These are phyloP conservation scores for Sialia sialis DNA, from an alignment of 2,113 vertebrate species.

Conservation along the genomic window DNA sequence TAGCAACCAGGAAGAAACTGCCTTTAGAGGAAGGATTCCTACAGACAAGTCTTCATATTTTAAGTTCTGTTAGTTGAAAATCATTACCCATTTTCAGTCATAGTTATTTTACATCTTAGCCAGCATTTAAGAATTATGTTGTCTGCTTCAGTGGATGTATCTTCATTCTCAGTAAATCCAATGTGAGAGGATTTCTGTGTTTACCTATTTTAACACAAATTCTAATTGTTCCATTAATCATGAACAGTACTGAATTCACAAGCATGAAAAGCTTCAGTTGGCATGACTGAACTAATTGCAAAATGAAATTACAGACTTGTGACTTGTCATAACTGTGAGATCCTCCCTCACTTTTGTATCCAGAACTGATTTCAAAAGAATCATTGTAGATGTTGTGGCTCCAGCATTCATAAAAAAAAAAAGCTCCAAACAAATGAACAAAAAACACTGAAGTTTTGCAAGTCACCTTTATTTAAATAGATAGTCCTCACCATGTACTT, in stretches of 20 bases:
- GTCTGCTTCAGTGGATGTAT: not conserved
- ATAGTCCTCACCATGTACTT: not conserved
- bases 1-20: not conserved
- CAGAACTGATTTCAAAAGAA: not conserved
- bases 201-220: not conserved
- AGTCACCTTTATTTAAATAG: not conserved
- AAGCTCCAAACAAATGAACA: not conserved
- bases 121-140: not conserved
- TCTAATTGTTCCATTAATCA: not conserved
- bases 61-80: not conserved
- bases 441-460: not conserved
- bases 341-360: not conserved
- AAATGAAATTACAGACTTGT: not conserved
- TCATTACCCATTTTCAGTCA: not conserved
- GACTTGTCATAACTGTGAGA: not conserved
- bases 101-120: not conserved
- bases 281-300: not conserved
- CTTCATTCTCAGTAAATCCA: not conserved
- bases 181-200: not conserved
- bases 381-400: not conserved
- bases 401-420: not conserved
- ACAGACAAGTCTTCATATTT: not conserved
- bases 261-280: not conserved
- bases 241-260: not conserved
- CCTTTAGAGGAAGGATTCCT: not conserved